Evolutionary conservation across 2,113 vertebrate species (phyloP).

Genomic region (Octodon degus): DNA sequence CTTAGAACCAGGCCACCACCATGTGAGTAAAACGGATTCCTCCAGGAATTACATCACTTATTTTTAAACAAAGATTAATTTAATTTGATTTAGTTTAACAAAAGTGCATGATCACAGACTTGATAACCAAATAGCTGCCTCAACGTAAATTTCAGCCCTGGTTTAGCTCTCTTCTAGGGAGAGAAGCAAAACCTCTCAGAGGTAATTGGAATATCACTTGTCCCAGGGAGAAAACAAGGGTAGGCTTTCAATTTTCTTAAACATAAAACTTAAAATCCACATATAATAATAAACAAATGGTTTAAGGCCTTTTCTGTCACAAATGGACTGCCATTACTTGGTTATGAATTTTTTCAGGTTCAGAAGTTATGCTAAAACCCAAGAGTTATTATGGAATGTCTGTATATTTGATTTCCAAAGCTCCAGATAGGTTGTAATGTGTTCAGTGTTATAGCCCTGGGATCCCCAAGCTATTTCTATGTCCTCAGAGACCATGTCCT

Average conservation of each 20-base stretch:
- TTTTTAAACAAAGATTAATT: slow-evolving; percentile 80
- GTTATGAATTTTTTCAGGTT: slow-evolving; percentile 81
- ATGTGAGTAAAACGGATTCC: slow-evolving; percentile 47
- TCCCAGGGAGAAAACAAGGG: slow-evolving; percentile 13
- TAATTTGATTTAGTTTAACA: slow-evolving; percentile 75
- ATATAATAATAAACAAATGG: slow-evolving; percentile 82
- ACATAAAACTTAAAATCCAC: slow-evolving; percentile 78
- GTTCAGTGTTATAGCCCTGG: slow-evolving; percentile 54
- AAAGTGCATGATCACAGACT: slow-evolving; percentile 64
- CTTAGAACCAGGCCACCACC: slow-evolving; percentile 57
- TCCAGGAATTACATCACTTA: slow-evolving; percentile 77
- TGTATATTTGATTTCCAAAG: slow-evolving; percentile 81
- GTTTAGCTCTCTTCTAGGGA: slow-evolving; percentile 69
- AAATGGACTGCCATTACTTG: slow-evolving; percentile 80
- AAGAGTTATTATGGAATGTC: slow-evolving; percentile 80
- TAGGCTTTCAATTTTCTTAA: slow-evolving; percentile 77
- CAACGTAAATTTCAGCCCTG: slow-evolving; percentile 52
- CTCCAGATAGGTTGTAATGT: slow-evolving; percentile 75
- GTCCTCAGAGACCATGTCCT: slow-evolving; percentile 69
- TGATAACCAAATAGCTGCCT: slow-evolving; percentile 75
- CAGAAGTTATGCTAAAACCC: slow-evolving; percentile 76
- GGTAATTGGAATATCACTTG: slow-evolving; percentile 64
- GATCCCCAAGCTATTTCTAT: slow-evolving; percentile 66
- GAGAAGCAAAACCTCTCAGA: slow-evolving; percentile 67
- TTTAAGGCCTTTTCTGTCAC: slow-evolving; percentile 76